Base-by-base conservation (phyloP, 1,140 invertebrate species). In the Brachionus rubens region DNA sequence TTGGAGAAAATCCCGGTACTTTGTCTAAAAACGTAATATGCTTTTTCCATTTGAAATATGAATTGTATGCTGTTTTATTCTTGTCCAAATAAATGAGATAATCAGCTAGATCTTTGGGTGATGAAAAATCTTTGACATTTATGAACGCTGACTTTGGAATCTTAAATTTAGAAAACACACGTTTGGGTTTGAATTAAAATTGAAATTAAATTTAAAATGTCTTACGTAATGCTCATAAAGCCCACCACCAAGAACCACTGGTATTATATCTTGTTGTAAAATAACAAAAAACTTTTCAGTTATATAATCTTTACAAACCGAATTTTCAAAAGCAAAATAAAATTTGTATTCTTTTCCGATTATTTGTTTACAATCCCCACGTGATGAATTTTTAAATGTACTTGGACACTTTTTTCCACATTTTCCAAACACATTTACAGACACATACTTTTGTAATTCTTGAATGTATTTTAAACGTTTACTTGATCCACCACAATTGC, bases 261-360 rank as follows among this genome's bases (percentile, higher is more conserved):
- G 78, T 12, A 78, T 65, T 9, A 78, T 46, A 40, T 36, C 21
- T 52, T 50, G 33, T 47, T 54, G 26, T 6, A 78, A 30, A 12
- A 47, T 36, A n/a, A n/a, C 21, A 46, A 47, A 78, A 47, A 78
- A 76, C 30, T 78, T 78, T 56, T 78, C 78, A 16, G 78, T 78
- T 10, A 78, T 52, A 52, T 78, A 78, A 65, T 76, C 68, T 9
- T 52, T 36, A 65, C 78, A 78, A 0, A 77, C 4, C 0, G 41
- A 36, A 65, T 78, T 78, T 54, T 78, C 78, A 12, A 78, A 78
- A 19, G 78, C 76, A 10, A 78, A 59, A 68, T 75, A 78, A 26
- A 78, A 78, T 76, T 76, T 46, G 40, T 65, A 62, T 30, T 40
- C 24, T 40, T 48, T 41, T 24, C 40, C 41, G n/a, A 76, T 16